phyloP scores from a whole-genome alignment of 2,113 vertebrate species.

The Cochlearius cochlearius region DNA sequence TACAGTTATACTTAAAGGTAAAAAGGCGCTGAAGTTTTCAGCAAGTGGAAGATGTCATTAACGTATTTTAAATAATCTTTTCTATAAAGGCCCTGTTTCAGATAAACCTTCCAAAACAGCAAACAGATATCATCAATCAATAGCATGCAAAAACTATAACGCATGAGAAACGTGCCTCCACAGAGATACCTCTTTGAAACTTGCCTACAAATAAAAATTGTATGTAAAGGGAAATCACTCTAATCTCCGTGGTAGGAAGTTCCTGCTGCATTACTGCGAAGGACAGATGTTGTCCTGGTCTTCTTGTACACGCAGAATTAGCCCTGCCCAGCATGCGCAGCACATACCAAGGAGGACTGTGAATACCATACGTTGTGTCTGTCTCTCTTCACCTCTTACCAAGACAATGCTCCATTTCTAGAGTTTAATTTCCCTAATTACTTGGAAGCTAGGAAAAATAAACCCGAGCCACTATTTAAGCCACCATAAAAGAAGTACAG shows the following conservation, averaged over 20 bases:
- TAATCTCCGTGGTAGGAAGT: fast-evolving
- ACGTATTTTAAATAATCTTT: neutral
- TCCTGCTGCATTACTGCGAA: neutral
- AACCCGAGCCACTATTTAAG: neutral
- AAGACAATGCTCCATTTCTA: neutral
- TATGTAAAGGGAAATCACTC: neutral
- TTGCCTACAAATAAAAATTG: neutral
- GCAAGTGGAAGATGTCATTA: neutral
- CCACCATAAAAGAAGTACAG: neutral
- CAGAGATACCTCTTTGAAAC: neutral
- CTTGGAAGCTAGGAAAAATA: neutral
- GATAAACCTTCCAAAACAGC: neutral
- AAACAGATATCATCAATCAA: neutral
- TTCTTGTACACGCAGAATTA: neutral
- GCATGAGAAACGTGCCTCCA: neutral
- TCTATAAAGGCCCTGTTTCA: neutral
- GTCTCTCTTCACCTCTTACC: neutral
- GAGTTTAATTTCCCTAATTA: neutral
- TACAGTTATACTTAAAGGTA: neutral
- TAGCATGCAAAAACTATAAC: neutral
- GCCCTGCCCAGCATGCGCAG: neutral
- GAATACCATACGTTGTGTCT: neutral
- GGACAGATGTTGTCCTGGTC: neutral
- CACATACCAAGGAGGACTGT: neutral
- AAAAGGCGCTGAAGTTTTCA: neutral